These are phyloP conservation scores for Myripristis jacobus DNA, from an alignment of 2,797 vertebrate genomes.

Conservation along the genomic window DNA sequence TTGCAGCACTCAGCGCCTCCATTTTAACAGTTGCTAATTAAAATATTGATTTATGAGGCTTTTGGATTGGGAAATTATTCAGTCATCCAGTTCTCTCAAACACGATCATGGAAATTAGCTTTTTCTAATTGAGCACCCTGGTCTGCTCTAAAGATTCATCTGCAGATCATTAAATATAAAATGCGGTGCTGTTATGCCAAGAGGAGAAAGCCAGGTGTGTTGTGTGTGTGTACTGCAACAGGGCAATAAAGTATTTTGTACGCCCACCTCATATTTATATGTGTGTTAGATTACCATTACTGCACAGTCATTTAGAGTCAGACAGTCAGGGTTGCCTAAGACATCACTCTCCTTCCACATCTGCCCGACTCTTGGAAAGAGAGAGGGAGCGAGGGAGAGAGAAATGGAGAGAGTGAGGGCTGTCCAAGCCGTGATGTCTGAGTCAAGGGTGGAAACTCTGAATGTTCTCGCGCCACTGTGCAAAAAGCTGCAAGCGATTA, in stretches of 20 bases:
- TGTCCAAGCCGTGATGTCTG: conserved; percentile 65
- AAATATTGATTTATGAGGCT: conserved; percentile 57
- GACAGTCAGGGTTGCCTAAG: conserved; percentile 35
- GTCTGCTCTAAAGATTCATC: conserved; percentile 34
- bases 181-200: conserved; percentile 9
- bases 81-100: conserved; percentile 41
- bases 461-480: conserved; percentile 81
- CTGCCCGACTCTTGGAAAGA: conserved; percentile 23
- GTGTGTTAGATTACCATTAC: conserved; percentile 28
- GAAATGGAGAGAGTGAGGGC: conserved; percentile 15
- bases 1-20: conserved; percentile 24
- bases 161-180: conserved; percentile 47
- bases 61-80: conserved; percentile 47
- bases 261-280: neutral
- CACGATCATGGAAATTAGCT: conserved; percentile 18
- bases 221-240: conserved; percentile 14
- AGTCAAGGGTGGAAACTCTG: conserved; percentile 87
- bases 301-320: conserved; percentile 17
- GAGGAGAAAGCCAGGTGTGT: conserved; percentile 18
- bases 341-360: conserved; percentile 40
- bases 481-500: conserved; percentile 83
- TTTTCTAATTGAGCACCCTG: conserved; percentile 25
- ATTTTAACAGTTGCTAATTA: conserved; percentile 41
- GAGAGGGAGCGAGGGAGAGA: neutral
- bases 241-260: neutral